Evolutionary conservation across 2,113 vertebrate genomes (phyloP).

Genomic region (Scortum barcoo): DNA sequence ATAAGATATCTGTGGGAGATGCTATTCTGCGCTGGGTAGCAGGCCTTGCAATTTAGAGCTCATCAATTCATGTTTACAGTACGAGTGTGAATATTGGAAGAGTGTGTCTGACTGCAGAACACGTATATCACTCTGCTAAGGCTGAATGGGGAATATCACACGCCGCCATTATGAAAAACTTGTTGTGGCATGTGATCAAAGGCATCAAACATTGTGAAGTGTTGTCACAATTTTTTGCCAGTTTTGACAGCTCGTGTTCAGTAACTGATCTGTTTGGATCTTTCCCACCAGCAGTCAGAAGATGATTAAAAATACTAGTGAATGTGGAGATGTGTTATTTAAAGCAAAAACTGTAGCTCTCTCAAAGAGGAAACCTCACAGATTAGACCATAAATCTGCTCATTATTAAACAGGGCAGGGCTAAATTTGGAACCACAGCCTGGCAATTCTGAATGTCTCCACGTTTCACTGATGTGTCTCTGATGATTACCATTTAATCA

Average conservation of each 20-base stretch:
- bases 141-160: conserved; percentile 28
- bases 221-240: conserved; percentile 14
- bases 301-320: conserved; percentile 3
- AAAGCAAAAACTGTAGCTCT: conserved; percentile 12
- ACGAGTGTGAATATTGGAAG: conserved; percentile 39
- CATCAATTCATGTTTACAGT: conserved; percentile 72
- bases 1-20: conserved; percentile 82
- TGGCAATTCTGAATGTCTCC: conserved; percentile 57
- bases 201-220: conserved; percentile 23
- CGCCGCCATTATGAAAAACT: conserved; percentile 2
- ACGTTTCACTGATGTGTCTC: conserved; percentile 75
- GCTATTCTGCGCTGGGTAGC: conserved; percentile 43
- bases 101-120: conserved; percentile 44
- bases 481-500: conserved; percentile 84
- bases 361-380: conserved; percentile 13
- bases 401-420: conserved; percentile 50
- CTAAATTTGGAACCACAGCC: conserved; percentile 72
- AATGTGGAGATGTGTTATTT: conserved; percentile 20
- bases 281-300: conserved; percentile 11
- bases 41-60: conserved; percentile 63
- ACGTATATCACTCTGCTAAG: conserved; percentile 21
- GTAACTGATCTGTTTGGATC: conserved; percentile 7
- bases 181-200: conserved; percentile 34
- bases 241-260: conserved; percentile 18
- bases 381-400: conserved; percentile 46